phyloP scores from a whole-genome alignment of 2,888 invertebrate genomes.

The Hydrotaea cyrtoneurina region DNA sequence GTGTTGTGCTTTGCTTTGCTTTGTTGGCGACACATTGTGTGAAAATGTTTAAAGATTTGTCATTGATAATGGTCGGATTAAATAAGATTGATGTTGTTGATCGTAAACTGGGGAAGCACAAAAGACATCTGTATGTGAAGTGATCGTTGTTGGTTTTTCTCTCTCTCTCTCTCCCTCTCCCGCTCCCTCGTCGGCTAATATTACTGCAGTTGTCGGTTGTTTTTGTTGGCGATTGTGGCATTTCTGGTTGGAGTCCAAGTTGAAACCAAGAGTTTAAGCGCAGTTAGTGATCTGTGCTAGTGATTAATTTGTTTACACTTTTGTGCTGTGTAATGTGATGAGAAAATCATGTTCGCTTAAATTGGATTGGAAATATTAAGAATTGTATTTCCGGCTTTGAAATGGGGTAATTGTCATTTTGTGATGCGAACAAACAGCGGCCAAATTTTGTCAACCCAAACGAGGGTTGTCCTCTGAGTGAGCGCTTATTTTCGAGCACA shows the following conservation, averaged over 20 bases:
- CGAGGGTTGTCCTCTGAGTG: too few species aligned
- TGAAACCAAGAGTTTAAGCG: slow-evolving; percentile 23
- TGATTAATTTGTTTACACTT: slow-evolving; percentile 26
- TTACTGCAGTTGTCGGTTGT: neutral
- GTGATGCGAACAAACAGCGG: too few species aligned
- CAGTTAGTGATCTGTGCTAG: neutral
- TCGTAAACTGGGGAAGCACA: slow-evolving; percentile 5
- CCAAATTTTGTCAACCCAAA: too few species aligned
- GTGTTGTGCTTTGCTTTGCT: slow-evolving; percentile 3
- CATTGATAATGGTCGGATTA: slow-evolving; percentile 67
- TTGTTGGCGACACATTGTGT: slow-evolving; percentile 66
- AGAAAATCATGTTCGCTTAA: neutral
- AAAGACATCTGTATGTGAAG: slow-evolving; percentile 63
- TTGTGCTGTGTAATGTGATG: neutral
- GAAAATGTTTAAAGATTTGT: slow-evolving; percentile 68
- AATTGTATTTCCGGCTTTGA: neutral
- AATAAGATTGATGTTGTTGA: slow-evolving; percentile 68
- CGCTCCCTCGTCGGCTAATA: neutral
- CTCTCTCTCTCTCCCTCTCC: too few species aligned
- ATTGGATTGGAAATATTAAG: neutral
- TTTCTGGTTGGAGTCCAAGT: neutral
- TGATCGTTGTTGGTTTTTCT: slow-evolving; percentile 36
- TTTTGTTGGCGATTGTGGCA: neutral
- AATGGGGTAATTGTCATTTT: neutral
- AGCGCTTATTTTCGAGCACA: too few species aligned